Evolutionary conservation across 1,140 invertebrate genomes (phyloP).

Genomic region (Steinernema khuongi): DNA sequence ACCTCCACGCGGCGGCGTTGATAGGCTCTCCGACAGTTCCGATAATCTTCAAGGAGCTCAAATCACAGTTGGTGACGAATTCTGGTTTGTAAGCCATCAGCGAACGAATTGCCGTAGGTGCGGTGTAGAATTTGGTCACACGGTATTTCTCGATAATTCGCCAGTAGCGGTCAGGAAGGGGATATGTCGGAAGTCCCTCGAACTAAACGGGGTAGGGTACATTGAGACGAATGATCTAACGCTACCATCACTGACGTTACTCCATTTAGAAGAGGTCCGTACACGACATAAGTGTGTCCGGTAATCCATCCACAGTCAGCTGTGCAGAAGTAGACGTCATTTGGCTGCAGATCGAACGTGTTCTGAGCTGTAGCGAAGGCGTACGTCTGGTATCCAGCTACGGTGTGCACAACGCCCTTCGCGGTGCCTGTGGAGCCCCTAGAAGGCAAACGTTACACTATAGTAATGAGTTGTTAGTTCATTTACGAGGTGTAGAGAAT

Average conservation of each 20-base stretch:
- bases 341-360: slow-evolving; percentile 81
- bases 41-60: slow-evolving; percentile 70
- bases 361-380: slow-evolving; percentile 68
- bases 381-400: slow-evolving; percentile 84
- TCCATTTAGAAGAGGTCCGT: slow-evolving; percentile 86
- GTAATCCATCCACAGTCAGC: slow-evolving; percentile 96
- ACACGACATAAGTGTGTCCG: slow-evolving; percentile 83
- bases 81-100: slow-evolving; percentile 78
- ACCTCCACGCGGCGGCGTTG: slow-evolving; percentile 93
- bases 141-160: slow-evolving; percentile 79
- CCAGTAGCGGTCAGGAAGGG: slow-evolving; percentile 75
- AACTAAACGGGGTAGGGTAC: slow-evolving; percentile 66
- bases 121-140: slow-evolving; percentile 86
- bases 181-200: slow-evolving; percentile 79
- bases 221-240: not conserved
- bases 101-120: slow-evolving; percentile 90
- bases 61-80: slow-evolving; percentile 65
- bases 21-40: slow-evolving; percentile 95
- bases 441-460: slow-evolving; percentile 32
- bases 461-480: slow-evolving; percentile 15
- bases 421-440: slow-evolving; percentile 94
- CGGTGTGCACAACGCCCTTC: slow-evolving; percentile 90
- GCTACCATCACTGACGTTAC: slow-evolving; percentile 81
- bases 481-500: slow-evolving; percentile 85
- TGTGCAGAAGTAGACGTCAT: slow-evolving; percentile 89